These are phyloP conservation scores for Tupiocoris notatus DNA, from an alignment of 2,888 invertebrate genomes.

Conservation along the genomic window DNA sequence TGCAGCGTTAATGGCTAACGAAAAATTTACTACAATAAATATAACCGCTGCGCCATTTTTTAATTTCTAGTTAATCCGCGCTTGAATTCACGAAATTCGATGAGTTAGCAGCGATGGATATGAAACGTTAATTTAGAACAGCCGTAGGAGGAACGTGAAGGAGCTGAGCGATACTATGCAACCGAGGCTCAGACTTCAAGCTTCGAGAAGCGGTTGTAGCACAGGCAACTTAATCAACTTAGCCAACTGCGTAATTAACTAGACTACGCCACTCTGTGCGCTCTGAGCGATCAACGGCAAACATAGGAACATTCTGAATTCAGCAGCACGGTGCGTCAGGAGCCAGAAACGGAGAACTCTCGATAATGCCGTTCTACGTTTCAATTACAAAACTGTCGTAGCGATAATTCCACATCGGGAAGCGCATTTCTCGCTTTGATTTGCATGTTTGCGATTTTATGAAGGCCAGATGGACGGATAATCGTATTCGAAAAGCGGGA, in stretches of 20 bases:
- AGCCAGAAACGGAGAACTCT: slow-evolving; percentile 4
- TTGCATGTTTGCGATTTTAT: slow-evolving; percentile 11
- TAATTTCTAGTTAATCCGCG: too few relatives aligned
- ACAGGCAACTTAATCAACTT: slow-evolving; percentile 13
- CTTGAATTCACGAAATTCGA: too few relatives aligned
- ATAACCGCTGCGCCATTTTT: too few relatives aligned
- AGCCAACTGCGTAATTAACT: slow-evolving; percentile 27
- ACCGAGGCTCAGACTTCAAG: neutral
- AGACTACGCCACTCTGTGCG: neutral
- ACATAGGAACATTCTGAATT: slow-evolving; percentile 9
- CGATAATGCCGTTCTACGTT: slow-evolving; percentile 29
- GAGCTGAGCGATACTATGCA: neutral
- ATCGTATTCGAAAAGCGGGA: neutral
- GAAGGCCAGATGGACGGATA: neutral
- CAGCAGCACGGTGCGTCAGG: neutral
- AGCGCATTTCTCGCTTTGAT: slow-evolving; percentile 37
- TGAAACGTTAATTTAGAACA: too few relatives aligned
- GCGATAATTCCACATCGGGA: slow-evolving; percentile 16
- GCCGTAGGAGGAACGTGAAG: neutral
- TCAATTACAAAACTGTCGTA: slow-evolving; percentile 22
- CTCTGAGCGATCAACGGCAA: slow-evolving; percentile 20
- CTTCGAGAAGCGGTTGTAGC: neutral
- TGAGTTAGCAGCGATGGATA: too few relatives aligned
- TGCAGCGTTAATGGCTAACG: too few relatives aligned
- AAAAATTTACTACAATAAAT: too few relatives aligned